Conservation (phyloP, 1,140 invertebrate genomes). For the Lordiphosa collinella region DNA sequence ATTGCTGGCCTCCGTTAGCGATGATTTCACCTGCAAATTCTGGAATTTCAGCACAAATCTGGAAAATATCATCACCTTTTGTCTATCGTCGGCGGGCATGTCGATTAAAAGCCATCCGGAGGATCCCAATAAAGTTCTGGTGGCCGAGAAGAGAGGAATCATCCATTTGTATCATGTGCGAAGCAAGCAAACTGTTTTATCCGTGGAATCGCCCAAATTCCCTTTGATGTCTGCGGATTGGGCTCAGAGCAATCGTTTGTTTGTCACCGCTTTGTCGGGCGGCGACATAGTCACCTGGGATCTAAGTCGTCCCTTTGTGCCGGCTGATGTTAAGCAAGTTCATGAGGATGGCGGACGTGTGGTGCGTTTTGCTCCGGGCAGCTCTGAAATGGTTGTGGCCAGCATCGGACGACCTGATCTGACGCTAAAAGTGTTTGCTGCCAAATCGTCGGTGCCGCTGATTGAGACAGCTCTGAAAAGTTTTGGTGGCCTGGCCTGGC, state of each 20-base stretch:
- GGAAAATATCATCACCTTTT: slow-evolving; percentile 82
- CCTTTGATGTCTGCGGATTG: slow-evolving; percentile 86
- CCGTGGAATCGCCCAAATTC: slow-evolving; percentile 84
- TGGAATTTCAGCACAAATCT: slow-evolving; percentile 83
- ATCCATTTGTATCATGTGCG: slow-evolving; percentile 87
- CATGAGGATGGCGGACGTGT: slow-evolving; percentile 82
- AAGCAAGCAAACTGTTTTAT: slow-evolving; percentile 85
- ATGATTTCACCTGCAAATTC: slow-evolving; percentile 87
- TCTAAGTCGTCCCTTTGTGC: slow-evolving; percentile 82
- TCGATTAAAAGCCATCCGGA: slow-evolving; percentile 86
- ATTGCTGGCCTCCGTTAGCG: slow-evolving; percentile 86
- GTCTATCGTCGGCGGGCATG: slow-evolving; percentile 85
- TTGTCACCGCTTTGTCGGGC: slow-evolving; percentile 83
- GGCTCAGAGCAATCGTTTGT: slow-evolving; percentile 83
- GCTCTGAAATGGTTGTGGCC: slow-evolving; percentile 81
- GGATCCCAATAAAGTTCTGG: slow-evolving; percentile 86
- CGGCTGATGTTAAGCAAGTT: slow-evolving; percentile 81
- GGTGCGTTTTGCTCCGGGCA: slow-evolving; percentile 81
- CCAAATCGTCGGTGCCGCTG: slow-evolving; percentile 81
- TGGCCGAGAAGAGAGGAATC: slow-evolving; percentile 86
- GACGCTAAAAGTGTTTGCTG: slow-evolving; percentile 82
- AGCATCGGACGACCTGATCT: slow-evolving; percentile 83
- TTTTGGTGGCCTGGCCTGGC: slow-evolving; percentile 83
- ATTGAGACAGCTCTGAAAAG: slow-evolving; percentile 81
- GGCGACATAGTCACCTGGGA: slow-evolving; percentile 85